A percentile compares a stretch with the other conserved stretches of the same genome.
phyloP scores from a whole-genome alignment of 2,888 invertebrate genomes.

The Trypoxylon attenuatum region DNA sequence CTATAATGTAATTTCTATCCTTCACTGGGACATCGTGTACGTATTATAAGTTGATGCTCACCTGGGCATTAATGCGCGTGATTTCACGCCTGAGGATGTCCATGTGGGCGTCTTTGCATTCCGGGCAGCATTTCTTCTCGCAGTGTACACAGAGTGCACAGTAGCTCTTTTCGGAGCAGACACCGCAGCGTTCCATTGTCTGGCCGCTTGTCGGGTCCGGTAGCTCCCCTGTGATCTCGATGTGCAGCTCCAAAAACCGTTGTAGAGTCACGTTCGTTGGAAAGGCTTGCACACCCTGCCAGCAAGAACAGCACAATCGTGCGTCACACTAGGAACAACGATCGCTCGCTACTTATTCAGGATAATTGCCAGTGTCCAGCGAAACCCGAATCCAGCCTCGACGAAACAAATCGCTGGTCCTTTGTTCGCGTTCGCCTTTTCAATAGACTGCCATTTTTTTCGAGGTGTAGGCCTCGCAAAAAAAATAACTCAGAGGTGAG shows the following conservation, averaged over 20 bases:
- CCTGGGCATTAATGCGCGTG: constrained; percentile 90
- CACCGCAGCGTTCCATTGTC: constrained; percentile 94
- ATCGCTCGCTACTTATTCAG: no score
- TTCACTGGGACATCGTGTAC: no score
- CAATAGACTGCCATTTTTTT: no score
- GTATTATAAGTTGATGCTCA: no score
- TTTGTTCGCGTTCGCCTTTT: no score
- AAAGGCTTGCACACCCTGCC: constrained; percentile 83
- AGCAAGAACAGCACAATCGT: constrained; percentile 21
- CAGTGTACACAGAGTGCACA: constrained; percentile 94
- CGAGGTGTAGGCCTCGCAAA: no score
- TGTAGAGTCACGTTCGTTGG: constrained; percentile 97
- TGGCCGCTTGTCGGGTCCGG: constrained; percentile 94
- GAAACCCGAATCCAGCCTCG: no score
- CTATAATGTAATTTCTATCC: no score
- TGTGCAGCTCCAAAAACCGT: constrained; percentile 94
- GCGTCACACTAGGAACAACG: no score
- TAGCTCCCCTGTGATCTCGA: constrained; percentile 92
- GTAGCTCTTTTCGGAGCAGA: constrained; percentile 94
- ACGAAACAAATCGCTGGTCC: no score
- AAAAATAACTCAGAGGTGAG: no score
- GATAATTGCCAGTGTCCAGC: no score
- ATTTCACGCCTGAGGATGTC: constrained; percentile 96
- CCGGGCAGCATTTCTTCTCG: constrained; percentile 96
- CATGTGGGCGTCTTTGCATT: constrained; percentile 97